phyloP scores from a whole-genome alignment of 2,113 vertebrate species.

The Todiramphus chloris region DNA sequence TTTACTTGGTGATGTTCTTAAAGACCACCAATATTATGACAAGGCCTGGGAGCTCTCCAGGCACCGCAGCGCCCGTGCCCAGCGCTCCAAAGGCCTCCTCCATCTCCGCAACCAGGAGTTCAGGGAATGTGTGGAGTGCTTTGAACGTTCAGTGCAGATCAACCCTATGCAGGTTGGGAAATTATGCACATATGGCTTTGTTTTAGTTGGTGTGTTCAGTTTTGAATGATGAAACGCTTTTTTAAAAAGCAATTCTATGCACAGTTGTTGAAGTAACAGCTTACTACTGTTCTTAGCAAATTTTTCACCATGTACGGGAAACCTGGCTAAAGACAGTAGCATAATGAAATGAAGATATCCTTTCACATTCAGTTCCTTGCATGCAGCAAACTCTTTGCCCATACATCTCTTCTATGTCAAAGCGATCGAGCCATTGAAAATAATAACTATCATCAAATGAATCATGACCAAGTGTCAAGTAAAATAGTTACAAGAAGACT shows the following conservation, averaged over 20 bases:
- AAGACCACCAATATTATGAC: slow-evolving; percentile 88
- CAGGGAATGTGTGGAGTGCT: slow-evolving; percentile 87
- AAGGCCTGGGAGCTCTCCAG: slow-evolving; percentile 92
- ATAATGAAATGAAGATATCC: neutral
- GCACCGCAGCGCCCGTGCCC: slow-evolving; percentile 88
- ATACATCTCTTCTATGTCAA: neutral
- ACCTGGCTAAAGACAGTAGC: neutral
- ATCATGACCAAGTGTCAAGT: neutral
- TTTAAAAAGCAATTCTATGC: neutral
- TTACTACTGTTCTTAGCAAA: neutral
- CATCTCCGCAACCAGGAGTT: slow-evolving; percentile 87
- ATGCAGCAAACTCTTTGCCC: neutral
- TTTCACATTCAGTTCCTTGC: neutral
- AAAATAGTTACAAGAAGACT: neutral
- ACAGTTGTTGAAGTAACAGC: neutral
- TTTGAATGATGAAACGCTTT: neutral
- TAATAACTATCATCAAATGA: neutral
- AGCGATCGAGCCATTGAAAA: neutral
- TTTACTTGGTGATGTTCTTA: slow-evolving; percentile 91
- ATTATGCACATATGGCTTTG: neutral
- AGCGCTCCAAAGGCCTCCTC: slow-evolving; percentile 93
- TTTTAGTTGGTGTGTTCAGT: neutral
- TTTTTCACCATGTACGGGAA: neutral
- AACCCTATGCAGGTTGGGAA: slow-evolving; percentile 89
- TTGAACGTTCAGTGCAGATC: slow-evolving; percentile 87